Evolutionary conservation across 2,888 invertebrate genomes (phyloP).

Genomic region (Diogma glabrata): DNA sequence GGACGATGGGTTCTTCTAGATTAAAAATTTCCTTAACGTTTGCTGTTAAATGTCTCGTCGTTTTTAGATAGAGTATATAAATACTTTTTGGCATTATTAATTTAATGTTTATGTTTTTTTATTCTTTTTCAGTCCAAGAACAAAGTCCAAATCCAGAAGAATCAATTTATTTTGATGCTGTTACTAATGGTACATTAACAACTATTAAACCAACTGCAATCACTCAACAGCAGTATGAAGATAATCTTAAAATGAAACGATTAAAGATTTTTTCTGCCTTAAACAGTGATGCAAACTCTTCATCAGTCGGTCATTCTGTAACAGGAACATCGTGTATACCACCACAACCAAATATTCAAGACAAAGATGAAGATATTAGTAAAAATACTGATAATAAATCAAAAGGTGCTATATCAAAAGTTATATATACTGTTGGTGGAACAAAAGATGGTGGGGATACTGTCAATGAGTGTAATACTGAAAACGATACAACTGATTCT

Average conservation of each 20-base stretch:
- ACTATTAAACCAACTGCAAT: slow-evolving; percentile 11
- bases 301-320: background rate
- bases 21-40: too few species aligned
- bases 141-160: slow-evolving; percentile 56
- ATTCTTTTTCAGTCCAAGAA: too few species aligned
- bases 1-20: too few species aligned
- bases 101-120: too few species aligned
- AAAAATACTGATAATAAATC: slow-evolving; percentile 4
- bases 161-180: slow-evolving; percentile 69
- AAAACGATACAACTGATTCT: background rate
- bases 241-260: slow-evolving; percentile 9
- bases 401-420: slow-evolving; percentile 10
- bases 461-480: background rate
- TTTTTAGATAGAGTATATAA: too few species aligned
- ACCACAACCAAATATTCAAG: slow-evolving; percentile 1
- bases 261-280: slow-evolving; percentile 4
- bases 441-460: background rate
- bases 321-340: background rate
- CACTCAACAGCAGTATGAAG: too few species aligned
- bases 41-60: too few species aligned
- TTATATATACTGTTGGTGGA: background rate
- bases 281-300: background rate
- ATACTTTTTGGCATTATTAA: too few species aligned
- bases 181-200: slow-evolving; percentile 1
- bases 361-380: background rate